phyloP scores from a whole-genome alignment of 2,888 invertebrate species.

The Nycteola revayana region DNA sequence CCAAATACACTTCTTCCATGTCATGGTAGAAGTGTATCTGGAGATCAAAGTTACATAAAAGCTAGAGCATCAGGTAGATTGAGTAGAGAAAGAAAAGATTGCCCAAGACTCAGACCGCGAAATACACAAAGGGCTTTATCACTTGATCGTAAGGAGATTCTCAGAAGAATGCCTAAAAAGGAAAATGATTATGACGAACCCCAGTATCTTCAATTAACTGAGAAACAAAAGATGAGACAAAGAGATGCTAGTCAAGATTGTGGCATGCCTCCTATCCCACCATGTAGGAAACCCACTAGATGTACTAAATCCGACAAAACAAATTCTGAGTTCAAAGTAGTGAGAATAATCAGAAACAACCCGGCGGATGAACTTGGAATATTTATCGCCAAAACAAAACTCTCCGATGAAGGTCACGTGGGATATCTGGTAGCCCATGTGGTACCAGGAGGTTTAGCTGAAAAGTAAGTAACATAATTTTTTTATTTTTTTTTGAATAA shows the following conservation, averaged over 20 bases:
- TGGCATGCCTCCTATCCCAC: slow-evolving; percentile 77
- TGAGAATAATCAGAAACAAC: slow-evolving; percentile 80
- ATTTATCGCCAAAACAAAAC: slow-evolving; percentile 85
- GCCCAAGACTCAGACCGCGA: slow-evolving; percentile 57
- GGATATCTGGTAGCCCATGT: slow-evolving; percentile 88
- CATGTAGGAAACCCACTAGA: slow-evolving; percentile 62
- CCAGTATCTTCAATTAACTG: slow-evolving; percentile 71
- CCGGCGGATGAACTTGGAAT: slow-evolving; percentile 86
- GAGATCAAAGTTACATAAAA: slow-evolving; percentile 70
- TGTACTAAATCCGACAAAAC: slow-evolving; percentile 54
- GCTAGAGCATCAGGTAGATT: slow-evolving; percentile 62
- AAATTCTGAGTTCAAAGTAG: slow-evolving; percentile 68
- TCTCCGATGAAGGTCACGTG: slow-evolving; percentile 81
- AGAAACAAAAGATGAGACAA: slow-evolving; percentile 76
- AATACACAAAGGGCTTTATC: slow-evolving; percentile 78
- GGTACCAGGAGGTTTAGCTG: slow-evolving; percentile 86
- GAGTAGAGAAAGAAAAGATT: slow-evolving; percentile 65
- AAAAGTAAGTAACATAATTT: slow-evolving; percentile 82
- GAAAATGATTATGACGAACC: slow-evolving; percentile 64
- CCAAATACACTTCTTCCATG: slow-evolving; percentile 58
- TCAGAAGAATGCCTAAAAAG: slow-evolving; percentile 72
- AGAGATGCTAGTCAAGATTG: slow-evolving; percentile 63
- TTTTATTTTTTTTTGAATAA: no score
- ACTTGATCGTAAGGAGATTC: slow-evolving; percentile 78
- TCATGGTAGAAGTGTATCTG: slow-evolving; percentile 75